Conservation (phyloP, 2,113 vertebrate species). For the Hippopotamus amphibius region DNA sequence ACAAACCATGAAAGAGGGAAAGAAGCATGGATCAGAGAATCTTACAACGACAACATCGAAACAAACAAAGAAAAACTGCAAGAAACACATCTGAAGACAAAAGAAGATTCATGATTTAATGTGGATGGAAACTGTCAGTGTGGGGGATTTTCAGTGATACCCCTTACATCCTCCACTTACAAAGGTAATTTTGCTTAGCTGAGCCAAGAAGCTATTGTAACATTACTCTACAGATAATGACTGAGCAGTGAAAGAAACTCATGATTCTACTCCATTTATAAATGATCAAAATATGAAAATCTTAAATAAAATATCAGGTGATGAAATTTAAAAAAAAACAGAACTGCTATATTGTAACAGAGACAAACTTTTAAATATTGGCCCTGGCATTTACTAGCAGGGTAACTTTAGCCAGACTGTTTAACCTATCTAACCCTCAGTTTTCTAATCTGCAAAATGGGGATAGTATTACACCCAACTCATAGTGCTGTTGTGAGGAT, state of each 20-base stretch:
- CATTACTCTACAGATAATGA: neutral
- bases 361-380: neutral
- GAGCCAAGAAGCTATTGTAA: neutral
- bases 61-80: neutral
- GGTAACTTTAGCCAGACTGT: neutral
- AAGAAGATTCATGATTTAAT: neutral
- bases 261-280: neutral
- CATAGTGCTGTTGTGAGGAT: neutral
- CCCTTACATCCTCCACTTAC: too few species aligned
- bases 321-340: neutral
- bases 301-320: neutral
- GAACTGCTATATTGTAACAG: neutral
- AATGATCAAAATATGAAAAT: neutral
- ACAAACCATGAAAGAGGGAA: neutral
- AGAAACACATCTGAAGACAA: neutral
- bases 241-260: neutral
- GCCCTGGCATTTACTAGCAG: neutral
- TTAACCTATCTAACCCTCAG: neutral
- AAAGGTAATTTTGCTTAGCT: neutral
- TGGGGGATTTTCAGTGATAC: neutral
- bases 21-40: neutral
- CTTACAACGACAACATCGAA: neutral
- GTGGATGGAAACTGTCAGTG: neutral
- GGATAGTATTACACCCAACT: neutral
- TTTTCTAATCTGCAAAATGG: conserved; percentile 17